A percentile compares a stretch with the other conserved stretches of the same genome.
phyloP scores from a whole-genome alignment of 2,113 vertebrate genomes.

The Aptenodytes forsteri region DNA sequence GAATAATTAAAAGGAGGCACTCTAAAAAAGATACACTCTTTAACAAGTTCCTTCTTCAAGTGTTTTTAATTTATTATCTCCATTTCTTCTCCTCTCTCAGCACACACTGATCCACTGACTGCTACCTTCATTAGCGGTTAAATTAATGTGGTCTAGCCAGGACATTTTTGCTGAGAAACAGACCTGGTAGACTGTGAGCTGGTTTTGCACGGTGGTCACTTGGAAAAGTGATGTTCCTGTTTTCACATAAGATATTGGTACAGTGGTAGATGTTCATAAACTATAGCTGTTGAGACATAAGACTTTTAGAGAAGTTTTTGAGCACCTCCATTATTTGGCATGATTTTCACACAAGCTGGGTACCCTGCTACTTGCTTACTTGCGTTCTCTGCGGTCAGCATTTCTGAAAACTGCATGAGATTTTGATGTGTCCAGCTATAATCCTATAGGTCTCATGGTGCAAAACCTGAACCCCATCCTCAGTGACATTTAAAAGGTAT shows the following conservation, averaged over 20 bases:
- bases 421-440: background rate
- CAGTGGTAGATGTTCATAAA: background rate
- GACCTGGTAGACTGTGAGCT: background rate
- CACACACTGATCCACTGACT: background rate
- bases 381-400: background rate
- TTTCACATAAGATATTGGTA: background rate
- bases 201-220: background rate
- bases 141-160: background rate
- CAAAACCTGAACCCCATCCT: background rate
- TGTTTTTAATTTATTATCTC: slow-evolving; percentile 9
- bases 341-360: background rate
- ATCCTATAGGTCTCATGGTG: background rate
- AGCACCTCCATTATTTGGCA: background rate
- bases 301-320: background rate
- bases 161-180: background rate
- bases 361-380: background rate
- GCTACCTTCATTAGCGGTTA: background rate
- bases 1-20: slow-evolving; percentile 47
- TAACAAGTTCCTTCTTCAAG: slow-evolving; percentile 26
- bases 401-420: background rate
- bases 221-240: background rate
- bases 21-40: background rate
- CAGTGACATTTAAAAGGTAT: background rate
- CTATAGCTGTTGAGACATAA: background rate
- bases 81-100: background rate